These are phyloP conservation scores for Pantherophis alleghaniensis DNA, from an alignment of 2,797 vertebrate genomes.

Conservation along the genomic window DNA sequence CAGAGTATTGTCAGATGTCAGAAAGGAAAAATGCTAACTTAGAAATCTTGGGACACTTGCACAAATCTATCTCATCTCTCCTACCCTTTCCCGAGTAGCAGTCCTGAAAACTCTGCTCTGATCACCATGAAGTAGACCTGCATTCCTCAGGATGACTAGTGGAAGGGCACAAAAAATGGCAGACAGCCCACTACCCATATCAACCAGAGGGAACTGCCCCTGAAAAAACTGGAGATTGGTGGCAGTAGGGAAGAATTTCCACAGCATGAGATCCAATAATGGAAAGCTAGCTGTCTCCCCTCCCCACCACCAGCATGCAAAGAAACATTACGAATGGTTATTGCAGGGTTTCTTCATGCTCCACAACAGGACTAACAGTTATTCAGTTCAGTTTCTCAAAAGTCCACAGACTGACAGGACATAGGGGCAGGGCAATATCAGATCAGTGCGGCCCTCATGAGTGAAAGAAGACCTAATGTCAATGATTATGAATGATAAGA, in stretches of 20 bases:
- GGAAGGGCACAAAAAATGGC: neutral
- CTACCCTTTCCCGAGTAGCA: neutral
- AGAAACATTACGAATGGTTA: neutral
- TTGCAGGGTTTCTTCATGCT: neutral
- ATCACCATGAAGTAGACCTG: neutral
- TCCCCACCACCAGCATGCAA: neutral
- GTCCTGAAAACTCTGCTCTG: neutral
- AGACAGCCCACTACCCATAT: neutral
- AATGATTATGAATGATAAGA: neutral
- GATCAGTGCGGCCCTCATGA: neutral
- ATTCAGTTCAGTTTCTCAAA: neutral
- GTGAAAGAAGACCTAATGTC: neutral
- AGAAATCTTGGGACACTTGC: neutral
- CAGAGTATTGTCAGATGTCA: neutral
- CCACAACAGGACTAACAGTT: neutral
- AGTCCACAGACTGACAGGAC: neutral
- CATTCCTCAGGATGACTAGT: neutral
- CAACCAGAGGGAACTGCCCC: neutral
- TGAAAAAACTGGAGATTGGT: neutral
- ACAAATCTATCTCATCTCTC: neutral
- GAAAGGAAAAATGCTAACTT: slow-evolving; percentile 2
- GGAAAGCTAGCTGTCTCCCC: neutral
- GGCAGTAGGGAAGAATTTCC: neutral
- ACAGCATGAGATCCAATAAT: neutral
- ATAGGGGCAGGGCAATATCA: neutral